Conservation (phyloP, 2,113 vertebrate species). For the Brachypodius melanocephalos region DNA sequence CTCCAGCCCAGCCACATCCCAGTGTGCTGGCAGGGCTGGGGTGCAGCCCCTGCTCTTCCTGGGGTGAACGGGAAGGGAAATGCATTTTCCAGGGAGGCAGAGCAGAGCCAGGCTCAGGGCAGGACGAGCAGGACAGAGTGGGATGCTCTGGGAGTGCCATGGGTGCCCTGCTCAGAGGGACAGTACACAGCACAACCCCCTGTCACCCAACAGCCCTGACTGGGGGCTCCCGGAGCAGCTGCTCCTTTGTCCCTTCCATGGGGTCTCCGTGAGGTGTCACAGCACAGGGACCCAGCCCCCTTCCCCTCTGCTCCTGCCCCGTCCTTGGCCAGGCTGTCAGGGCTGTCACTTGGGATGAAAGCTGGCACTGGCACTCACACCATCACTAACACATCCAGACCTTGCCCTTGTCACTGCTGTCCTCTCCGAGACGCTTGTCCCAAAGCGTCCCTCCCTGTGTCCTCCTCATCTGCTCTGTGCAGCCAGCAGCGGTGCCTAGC, state of each 20-base stretch:
- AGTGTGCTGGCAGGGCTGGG: not conserved
- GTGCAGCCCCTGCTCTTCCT: rapidly evolving
- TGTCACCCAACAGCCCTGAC: rapidly evolving
- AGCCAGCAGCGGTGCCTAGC: not conserved
- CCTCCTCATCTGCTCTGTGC: not conserved
- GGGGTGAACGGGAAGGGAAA: rapidly evolving
- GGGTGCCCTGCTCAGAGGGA: not conserved
- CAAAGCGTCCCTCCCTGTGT: not conserved
- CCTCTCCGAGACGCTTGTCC: not conserved
- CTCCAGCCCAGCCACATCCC: not conserved
- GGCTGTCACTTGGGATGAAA: not conserved
- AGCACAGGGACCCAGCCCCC: not conserved
- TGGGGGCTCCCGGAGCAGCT: not conserved
- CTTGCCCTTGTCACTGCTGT: conserved; percentile 1
- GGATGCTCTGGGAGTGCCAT: not conserved
- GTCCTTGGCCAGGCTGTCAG: not conserved
- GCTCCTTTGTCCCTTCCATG: not conserved
- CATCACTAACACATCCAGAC: not conserved
- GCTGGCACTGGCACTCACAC: not conserved
- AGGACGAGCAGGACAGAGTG: rapidly evolving
- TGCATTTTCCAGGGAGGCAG: not conserved
- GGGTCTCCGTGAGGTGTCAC: rapidly evolving
- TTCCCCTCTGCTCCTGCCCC: not conserved
- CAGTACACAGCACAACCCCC: rapidly evolving
- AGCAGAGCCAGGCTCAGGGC: rapidly evolving